Evolutionary conservation across 2,888 invertebrate genomes (phyloP), one percentile per base, ranked within the genome.

Genomic region (Thymelicus sylvestris): DNA sequence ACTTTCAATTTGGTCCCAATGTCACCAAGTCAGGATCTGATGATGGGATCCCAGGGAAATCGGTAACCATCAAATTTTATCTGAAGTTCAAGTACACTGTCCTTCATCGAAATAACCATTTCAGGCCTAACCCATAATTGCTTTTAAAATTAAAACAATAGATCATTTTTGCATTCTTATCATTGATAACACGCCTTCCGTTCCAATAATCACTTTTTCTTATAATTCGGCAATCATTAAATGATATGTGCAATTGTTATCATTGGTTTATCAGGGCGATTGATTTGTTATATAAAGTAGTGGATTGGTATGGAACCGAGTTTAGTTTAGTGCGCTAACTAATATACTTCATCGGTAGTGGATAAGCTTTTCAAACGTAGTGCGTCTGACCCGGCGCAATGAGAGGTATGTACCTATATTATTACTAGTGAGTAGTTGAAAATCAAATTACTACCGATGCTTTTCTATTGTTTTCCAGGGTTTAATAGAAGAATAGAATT

Each of bases 311-410:
- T 12, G 6, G 10, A 12, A 24, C 10, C 12, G 8, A 55, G 55
- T 55, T 24, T 24, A 55, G 24, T 55, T 24, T 55, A 24, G 24
- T 55, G 55, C 55, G 55, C 55, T 55, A 55, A 8, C 10, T 10
- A 55, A 55, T 5, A 24, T 12, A 19, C 24, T 55, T 2, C 8
- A 0, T 24, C 48, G 5, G 55, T 10, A 55, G 55, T 55, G 24
- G 55, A 24, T n/a, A 12, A 12, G 24, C 55, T 19, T 55, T 12
- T 19, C 6, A 24, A 55, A 55, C 24, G 12, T 12, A 6, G 24
- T 0, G 84, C 86, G 5, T 82, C 76, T 60, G 89, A 90, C 8
- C 8, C 13, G 61, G 13, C 61, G 61, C 61, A n/a, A 61, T 61
- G 61, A 41, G n/a, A 61, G 41, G 61, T 61, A 61, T 15, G 61